Conservation (phyloP, 1,140 invertebrate species). For the Rhopalosiphum padi region DNA sequence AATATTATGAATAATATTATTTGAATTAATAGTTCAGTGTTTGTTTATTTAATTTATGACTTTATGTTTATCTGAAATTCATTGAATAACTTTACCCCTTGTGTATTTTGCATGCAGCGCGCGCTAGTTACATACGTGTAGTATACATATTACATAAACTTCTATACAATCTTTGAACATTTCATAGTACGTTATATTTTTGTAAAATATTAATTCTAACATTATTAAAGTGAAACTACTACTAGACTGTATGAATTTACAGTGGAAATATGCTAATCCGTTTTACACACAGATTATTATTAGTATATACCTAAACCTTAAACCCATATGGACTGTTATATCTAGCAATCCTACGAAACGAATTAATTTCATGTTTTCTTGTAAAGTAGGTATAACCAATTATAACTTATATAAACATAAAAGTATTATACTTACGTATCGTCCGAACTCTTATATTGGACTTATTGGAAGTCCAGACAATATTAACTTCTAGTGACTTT, state of each 20-base stretch:
- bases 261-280: neutral
- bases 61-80: neutral
- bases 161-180: neutral
- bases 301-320: neutral
- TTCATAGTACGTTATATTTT: neutral
- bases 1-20: neutral
- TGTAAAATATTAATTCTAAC: neutral
- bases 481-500: neutral
- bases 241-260: neutral
- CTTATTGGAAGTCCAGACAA: neutral
- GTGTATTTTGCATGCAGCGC: neutral
- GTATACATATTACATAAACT: neutral
- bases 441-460: no score
- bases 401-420: neutral
- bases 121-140: neutral
- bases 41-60: slow-evolving; percentile 32
- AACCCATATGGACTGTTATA: no score
- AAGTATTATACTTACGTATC: neutral
- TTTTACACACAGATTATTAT: neutral
- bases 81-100: neutral
- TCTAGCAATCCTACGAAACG: no score
- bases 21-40: slow-evolving; percentile 8
- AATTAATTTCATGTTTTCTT: neutral
- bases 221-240: neutral
- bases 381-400: neutral